Percentiles rank a stretch among this genome's conserved stretches.
These are phyloP conservation scores for Dreissena polymorpha DNA, from an alignment of 1,140 invertebrate species.

Conservation along the genomic window DNA sequence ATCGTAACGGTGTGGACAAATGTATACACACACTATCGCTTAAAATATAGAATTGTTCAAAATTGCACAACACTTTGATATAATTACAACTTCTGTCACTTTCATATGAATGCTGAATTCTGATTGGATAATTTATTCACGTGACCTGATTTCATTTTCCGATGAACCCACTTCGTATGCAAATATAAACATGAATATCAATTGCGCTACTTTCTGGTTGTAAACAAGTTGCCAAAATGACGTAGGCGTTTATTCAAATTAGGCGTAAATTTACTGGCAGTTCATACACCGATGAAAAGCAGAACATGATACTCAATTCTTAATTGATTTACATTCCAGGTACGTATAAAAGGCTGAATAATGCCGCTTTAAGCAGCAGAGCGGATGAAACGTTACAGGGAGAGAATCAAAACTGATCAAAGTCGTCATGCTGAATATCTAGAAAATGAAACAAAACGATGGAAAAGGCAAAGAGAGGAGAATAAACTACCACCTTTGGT, in stretches of 20 bases:
- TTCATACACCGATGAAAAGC: background rate
- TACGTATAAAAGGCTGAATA: background rate
- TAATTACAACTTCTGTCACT: no score
- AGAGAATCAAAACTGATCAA: background rate
- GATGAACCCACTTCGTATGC: no score
- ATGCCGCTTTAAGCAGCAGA: background rate
- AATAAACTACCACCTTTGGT: background rate
- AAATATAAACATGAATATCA: no score
- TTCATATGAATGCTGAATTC: no score
- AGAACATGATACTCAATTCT: no score
- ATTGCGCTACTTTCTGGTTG: no score
- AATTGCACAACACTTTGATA: slow-evolving; percentile 1
- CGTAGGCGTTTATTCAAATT: slow-evolving; percentile 1
- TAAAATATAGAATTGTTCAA: background rate
- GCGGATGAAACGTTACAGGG: background rate
- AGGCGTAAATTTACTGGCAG: slow-evolving; percentile 2
- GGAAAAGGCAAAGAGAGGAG: background rate
- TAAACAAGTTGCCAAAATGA: background rate
- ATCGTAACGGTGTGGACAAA: background rate
- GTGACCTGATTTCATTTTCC: no score
- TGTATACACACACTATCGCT: background rate
- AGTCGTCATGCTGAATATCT: slow-evolving; percentile 1
- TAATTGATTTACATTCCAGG: slow-evolving; percentile 10
- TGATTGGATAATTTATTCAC: no score
- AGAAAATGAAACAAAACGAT: background rate